Evolutionary conservation across 2,113 vertebrate genomes (phyloP).

Genomic region (Menidia beryllina): DNA sequence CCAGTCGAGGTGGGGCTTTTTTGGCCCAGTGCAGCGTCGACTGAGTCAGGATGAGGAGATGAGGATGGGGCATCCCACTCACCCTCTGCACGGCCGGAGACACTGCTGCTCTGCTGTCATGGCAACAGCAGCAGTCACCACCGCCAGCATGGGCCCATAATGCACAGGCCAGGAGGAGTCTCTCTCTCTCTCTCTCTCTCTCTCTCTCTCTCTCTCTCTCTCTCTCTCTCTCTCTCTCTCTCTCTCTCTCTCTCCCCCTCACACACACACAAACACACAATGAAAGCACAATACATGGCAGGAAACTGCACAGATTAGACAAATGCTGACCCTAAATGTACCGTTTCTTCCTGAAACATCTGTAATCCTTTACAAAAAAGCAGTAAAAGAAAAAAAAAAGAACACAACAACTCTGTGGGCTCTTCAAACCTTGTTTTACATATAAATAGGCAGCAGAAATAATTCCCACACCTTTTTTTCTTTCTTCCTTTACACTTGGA

Average conservation of each 20-base stretch:
- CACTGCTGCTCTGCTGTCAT: constrained; percentile 91
- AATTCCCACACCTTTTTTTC: background rate
- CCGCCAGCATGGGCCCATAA: constrained; percentile 86
- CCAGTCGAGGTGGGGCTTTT: constrained; percentile 58
- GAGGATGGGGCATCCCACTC: constrained; percentile 84
- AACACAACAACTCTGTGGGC: background rate
- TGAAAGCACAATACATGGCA: constrained; percentile 26
- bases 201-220: constrained; percentile 43
- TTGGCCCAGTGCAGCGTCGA: constrained; percentile 53
- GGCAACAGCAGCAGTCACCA: constrained; percentile 92
- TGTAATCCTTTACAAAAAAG: background rate
- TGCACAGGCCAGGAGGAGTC: constrained; percentile 73
- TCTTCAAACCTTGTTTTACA: background rate
- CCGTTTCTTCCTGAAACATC: constrained; percentile 24
- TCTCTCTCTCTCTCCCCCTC: constrained; percentile 52
- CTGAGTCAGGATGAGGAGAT: constrained; percentile 78
- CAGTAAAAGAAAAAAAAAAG: background rate
- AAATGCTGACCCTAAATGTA: constrained; percentile 15
- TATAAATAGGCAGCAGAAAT: background rate
- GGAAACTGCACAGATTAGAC: constrained; percentile 27
- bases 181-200: constrained; percentile 49
- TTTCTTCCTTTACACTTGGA: background rate
- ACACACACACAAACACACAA: constrained; percentile 49
- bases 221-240: constrained; percentile 46
- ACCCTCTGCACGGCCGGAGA: constrained; percentile 82